These are phyloP conservation scores for Miniopterus natalensis DNA, from an alignment of 2,113 vertebrate species.

Conservation along the genomic window DNA sequence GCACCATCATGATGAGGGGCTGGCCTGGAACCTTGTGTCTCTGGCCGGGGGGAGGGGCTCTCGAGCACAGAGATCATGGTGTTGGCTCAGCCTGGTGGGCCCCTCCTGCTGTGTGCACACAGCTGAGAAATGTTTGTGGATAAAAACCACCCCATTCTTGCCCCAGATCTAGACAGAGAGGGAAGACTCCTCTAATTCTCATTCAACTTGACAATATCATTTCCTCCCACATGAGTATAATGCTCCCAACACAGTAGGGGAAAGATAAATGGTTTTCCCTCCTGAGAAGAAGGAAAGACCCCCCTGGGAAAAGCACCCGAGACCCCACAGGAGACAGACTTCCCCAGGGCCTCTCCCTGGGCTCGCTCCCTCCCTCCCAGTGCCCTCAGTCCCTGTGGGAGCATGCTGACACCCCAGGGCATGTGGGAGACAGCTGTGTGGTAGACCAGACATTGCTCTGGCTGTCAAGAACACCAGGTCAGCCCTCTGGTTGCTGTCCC, in stretches of 20 bases:
- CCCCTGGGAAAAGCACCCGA: neutral
- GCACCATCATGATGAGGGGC: neutral
- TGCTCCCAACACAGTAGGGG: conserved; percentile 48
- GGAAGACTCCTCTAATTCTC: conserved; percentile 74
- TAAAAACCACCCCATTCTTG: conserved; percentile 74
- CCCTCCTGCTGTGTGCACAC: conserved; percentile 62
- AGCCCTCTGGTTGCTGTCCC: neutral
- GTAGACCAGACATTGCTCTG: conserved; percentile 21
- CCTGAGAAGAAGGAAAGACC: conserved; percentile 14
- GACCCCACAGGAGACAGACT: conserved; percentile 60
- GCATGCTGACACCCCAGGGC: neutral
- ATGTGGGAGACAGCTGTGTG: neutral
- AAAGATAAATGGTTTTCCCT: conserved; percentile 46
- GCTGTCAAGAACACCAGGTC: conserved; percentile 47
- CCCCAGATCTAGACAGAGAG: conserved; percentile 69
- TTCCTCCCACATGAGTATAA: conserved; percentile 69
- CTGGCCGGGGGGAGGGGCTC: neutral
- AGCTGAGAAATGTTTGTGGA: conserved; percentile 74
- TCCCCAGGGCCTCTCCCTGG: neutral
- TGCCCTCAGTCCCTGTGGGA: neutral
- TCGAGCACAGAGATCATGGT: conserved; percentile 26
- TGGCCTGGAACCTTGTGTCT: neutral
- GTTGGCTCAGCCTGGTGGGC: conserved; percentile 52
- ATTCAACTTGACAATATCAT: conserved; percentile 71
- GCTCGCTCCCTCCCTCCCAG: neutral